Base-by-base conservation (phyloP, 2,113 vertebrate genomes). In the Struthio camelus region DNA sequence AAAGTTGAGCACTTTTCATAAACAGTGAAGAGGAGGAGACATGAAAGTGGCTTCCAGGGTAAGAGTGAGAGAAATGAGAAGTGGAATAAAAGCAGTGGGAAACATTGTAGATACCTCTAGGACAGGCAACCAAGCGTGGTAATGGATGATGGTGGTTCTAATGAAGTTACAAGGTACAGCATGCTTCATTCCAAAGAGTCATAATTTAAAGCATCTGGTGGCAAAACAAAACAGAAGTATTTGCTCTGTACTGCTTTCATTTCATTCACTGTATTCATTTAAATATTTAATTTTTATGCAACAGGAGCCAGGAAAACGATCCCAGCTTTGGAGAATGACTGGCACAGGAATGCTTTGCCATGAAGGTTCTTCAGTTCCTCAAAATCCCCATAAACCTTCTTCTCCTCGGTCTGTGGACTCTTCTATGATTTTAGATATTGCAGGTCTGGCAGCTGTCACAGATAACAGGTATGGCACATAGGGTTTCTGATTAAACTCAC, bases 221-320 rank as follows among this genome's bases (percentile, higher is more conserved):
- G 44, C 30, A 76, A 90, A 96, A 38, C 27, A 80, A 38, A 81
- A 84, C 9, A 48, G 42, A 78, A 61, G 7, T 19, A 24, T 2
- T 89, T 80, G 14, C 65, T 76, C 8, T 73, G 38, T 82, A 12
- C 20, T 94, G 23, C 16, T 46, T 69, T n/a, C n/a, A n/a, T n/a
- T n/a, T n/a, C n/a, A n/a, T n/a, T n/a, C n/a, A n/a, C n/a, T 64
- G 9, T 24, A 15, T n/a, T 87, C 56, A 42, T 36, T 62, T 66
- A 51, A 65, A 48, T 73, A 12, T 70, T 66, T 40, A 48, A n/a
- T 59, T 94, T 73, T 85, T 65, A 10, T 91, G 13, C 84, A 50
- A 50, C 89, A 99, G 99, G 99, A 99, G 72, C 99, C 99, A 1
- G 99, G 99, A 40, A 99, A 99, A 95, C 98, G 99, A 10, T 99